Evolutionary conservation across 2,888 invertebrate species (phyloP), one percentile per base, ranked within the genome.

Genomic region (Agriopis marginaria): DNA sequence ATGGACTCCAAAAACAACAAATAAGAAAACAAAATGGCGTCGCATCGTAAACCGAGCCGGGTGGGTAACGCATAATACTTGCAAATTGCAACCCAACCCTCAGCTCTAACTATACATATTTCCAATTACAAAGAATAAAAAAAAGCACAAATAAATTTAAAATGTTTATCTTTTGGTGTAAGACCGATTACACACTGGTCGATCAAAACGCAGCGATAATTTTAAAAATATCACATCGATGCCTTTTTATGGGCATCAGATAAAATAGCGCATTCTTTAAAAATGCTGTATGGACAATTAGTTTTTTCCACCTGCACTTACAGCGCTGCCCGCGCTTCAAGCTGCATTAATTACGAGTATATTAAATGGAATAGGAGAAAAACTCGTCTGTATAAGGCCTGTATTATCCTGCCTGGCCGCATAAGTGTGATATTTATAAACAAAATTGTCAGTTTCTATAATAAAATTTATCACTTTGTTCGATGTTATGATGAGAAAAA

Each of bases 61-160:
- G 73, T 77, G 79, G 77, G 75, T 78, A 76, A 79, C 76, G 79
- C 81, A 86, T 88, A 86, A 87, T 86, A 82, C 82, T 88, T 85
- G 86, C 86, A 89, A 90, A 89, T 90, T 88, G 82, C 82, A 79
- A 81, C 75, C 77, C 77, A 75, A 69, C 75, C 77, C 72, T 85
- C 8, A 80, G 79, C 73, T 73, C 73, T 81, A n/a, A n/a, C 17
- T 23, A 77, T 86, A 85, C 82, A 83, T 85, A 82, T 86, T 85
- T 85, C 80, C 82, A 73, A 79, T 81, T 79, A 85, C 79, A 88
- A 87, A 88, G 86, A 87, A 87, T 83, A 88, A 81, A 84, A 82
- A 51, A 12, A 32, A 6, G 3, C 12, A n/a, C 5, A 32, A 51
- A 23, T 11, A 23, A 23, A 23, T 9, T 23, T 51, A 23, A 32